Evolutionary conservation across 37 sponge, comb jelly and placozoan species (phyloP).

Genomic region (Hormiphora californensis): DNA sequence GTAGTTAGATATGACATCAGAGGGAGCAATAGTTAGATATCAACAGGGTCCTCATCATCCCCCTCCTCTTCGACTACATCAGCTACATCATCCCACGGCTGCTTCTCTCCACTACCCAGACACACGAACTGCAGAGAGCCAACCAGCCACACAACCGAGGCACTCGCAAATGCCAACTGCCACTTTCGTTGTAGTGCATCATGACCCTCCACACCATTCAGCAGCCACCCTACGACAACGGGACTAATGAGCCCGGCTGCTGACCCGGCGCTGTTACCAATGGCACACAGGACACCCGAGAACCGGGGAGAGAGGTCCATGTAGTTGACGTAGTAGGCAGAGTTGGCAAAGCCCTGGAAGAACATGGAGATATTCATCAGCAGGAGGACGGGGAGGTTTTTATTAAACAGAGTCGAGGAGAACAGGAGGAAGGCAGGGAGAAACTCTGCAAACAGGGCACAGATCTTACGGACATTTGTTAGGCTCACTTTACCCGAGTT

Average conservation of each 20-base stretch:
- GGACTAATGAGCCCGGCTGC: conserved; percentile 24
- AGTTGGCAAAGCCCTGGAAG: conserved; percentile 35
- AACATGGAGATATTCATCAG: conserved; percentile 47
- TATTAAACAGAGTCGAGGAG: not conserved
- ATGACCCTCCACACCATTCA: not conserved
- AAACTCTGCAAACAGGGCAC: not conserved
- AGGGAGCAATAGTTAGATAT: too few relatives aligned
- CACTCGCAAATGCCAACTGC: not conserved
- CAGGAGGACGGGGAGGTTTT: not conserved
- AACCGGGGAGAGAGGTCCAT: conserved; percentile 41
- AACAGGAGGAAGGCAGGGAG: conserved; percentile 10
- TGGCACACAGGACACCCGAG: conserved; percentile 5
- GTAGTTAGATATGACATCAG: too few relatives aligned
- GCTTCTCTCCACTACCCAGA: not conserved
- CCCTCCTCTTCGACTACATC: not conserved
- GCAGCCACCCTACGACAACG: not conserved
- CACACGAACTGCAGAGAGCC: not conserved
- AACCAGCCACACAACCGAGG: conserved; percentile 13
- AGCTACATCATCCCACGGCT: not conserved
- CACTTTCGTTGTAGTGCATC: not conserved
- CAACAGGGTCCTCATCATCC: not conserved
- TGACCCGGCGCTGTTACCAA: not conserved
- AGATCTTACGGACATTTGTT: not conserved
- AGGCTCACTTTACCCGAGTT: not conserved
- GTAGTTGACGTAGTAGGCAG: conserved; percentile 26